Conservation (phyloP, 2,888 invertebrate genomes). For the Clepsis dumicolana region DNA sequence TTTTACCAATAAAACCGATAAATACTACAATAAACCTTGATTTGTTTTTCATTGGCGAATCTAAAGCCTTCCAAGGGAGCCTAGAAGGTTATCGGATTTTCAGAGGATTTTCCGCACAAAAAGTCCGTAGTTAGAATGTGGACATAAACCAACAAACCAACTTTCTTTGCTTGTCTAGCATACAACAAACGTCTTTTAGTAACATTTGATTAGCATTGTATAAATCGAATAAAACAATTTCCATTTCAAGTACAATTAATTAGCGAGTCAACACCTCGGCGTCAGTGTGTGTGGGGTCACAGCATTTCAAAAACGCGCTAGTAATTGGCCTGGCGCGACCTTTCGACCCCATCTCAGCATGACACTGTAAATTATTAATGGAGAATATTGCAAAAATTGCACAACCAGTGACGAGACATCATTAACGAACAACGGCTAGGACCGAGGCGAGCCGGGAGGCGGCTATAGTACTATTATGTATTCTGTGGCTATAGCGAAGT, state of each 20-base stretch:
- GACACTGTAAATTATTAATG: neutral
- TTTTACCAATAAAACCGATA: too few species aligned
- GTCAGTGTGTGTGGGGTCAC: constrained; percentile 18
- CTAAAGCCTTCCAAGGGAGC: too few species aligned
- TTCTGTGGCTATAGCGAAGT: too few species aligned
- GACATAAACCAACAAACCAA: too few species aligned
- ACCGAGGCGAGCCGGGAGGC: neutral
- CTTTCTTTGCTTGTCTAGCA: too few species aligned
- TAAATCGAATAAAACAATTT: neutral
- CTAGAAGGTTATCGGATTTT: too few species aligned
- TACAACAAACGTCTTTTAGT: neutral
- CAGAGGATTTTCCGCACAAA: too few species aligned
- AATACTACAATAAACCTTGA: too few species aligned
- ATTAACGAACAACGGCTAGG: neutral
- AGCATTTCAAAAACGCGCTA: constrained; percentile 22
- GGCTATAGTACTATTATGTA: too few species aligned
- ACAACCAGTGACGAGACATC: neutral
- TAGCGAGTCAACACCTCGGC: neutral
- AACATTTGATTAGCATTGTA: neutral
- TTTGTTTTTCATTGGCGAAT: too few species aligned
- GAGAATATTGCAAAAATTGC: neutral
- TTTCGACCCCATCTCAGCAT: constrained; percentile 1
- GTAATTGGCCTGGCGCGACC: constrained; percentile 22
- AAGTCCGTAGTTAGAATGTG: too few species aligned
- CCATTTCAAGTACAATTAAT: neutral